phyloP scores from a whole-genome alignment of 2,113 vertebrate species.

The Rousettus leschenaultii region DNA sequence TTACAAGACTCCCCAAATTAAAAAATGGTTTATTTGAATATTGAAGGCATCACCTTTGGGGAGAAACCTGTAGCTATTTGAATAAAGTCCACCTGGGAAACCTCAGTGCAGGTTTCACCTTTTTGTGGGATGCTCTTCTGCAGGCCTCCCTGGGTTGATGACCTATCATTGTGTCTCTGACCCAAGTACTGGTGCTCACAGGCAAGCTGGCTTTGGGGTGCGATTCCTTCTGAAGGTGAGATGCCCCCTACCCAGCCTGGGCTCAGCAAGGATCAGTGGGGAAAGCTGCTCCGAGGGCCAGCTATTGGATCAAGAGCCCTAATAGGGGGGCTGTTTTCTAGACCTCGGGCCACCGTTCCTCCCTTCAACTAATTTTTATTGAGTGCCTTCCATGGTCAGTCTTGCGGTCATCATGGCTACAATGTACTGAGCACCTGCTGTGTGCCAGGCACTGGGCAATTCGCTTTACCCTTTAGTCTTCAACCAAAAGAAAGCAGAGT shows the following conservation, averaged over 20 bases:
- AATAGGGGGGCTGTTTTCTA: neutral
- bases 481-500: neutral
- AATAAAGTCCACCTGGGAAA: neutral
- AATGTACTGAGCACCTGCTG: neutral
- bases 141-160: fast-evolving
- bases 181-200: neutral
- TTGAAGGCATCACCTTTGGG: fast-evolving
- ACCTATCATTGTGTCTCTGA: neutral
- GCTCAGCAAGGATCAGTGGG: neutral
- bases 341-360: neutral
- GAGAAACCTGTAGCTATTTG: neutral
- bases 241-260: neutral
- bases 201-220: neutral
- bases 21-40: fast-evolving
- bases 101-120: neutral
- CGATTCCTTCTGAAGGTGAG: neutral
- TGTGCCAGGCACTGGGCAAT: neutral
- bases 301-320: neutral
- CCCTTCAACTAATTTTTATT: too few relatives aligned
- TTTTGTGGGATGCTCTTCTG: neutral
- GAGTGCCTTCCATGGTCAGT: too few relatives aligned
- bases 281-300: neutral
- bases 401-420: neutral
- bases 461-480: neutral
- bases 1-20: fast-evolving